Evolutionary conservation across 2,113 vertebrate genomes (phyloP).

Genomic region (Cyanoramphus novaezelandiae): DNA sequence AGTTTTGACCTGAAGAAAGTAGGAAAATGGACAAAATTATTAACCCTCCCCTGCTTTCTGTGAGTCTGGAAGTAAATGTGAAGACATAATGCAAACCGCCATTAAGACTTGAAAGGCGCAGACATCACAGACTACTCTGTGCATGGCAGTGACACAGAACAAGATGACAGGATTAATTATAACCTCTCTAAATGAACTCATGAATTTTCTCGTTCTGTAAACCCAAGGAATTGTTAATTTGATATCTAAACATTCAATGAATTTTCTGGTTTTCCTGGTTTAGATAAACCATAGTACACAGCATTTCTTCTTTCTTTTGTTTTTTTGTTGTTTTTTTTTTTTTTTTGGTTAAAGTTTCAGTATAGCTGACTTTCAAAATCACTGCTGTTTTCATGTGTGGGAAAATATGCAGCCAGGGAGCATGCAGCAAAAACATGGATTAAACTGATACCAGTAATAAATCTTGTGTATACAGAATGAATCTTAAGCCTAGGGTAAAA

Average conservation of each 20-base stretch:
- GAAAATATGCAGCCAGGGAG: neutral
- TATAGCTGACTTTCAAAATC: neutral
- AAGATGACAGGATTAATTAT: neutral
- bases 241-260: neutral
- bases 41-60: neutral
- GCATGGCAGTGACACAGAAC: neutral
- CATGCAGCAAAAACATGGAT: neutral
- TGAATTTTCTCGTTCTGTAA: conserved; percentile 2
- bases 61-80: neutral
- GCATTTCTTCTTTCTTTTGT: too few relatives aligned
- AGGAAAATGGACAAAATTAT: conserved; percentile 21
- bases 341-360: neutral
- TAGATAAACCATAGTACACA: too few relatives aligned
- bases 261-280: neutral
- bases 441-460: conserved; percentile 18
- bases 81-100: neutral
- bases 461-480: neutral
- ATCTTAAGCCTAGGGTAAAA: neutral
- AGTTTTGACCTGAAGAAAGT: neutral
- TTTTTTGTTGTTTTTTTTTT: too few relatives aligned
- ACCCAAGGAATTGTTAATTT: neutral
- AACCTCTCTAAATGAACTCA: neutral
- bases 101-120: neutral
- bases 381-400: neutral
- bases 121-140: neutral